Conservation (phyloP, 2,113 vertebrate genomes). For the Albula glossodonta region DNA sequence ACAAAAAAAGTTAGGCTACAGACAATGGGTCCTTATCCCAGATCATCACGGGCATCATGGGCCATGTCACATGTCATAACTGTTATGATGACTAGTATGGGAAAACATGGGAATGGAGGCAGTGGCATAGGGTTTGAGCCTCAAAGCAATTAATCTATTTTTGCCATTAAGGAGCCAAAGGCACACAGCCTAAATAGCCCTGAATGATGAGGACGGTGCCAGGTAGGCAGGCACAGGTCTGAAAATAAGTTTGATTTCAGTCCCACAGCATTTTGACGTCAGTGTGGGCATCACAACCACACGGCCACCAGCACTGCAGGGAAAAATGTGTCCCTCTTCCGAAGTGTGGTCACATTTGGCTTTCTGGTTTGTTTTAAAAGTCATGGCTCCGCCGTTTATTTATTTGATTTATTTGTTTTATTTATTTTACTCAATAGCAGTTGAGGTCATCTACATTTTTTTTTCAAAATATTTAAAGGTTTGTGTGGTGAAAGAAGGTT, state of each 20-base stretch:
- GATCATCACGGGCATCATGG: background rate
- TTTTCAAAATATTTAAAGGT: conserved; percentile 11
- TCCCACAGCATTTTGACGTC: background rate
- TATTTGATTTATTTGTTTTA: conserved; percentile 2
- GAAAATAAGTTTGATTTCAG: background rate
- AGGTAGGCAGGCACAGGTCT: background rate
- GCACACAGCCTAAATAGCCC: background rate
- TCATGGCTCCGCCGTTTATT: conserved; percentile 19
- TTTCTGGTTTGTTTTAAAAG: conserved; percentile 20
- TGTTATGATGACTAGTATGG: background rate
- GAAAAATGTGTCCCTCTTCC: background rate
- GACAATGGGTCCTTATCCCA: too few relatives aligned
- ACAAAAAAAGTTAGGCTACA: too few relatives aligned
- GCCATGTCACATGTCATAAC: background rate
- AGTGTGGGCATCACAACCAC: background rate
- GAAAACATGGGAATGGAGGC: background rate
- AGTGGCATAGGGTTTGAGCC: background rate
- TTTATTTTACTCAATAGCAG: background rate
- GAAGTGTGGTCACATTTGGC: background rate
- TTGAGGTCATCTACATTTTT: conserved; percentile 12
- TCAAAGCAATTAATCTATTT: background rate
- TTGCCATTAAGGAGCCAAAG: background rate
- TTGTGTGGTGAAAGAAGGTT: background rate
- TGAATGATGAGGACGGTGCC: background rate
- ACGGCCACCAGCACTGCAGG: background rate